Evolutionary conservation across 2,888 invertebrate genomes (phyloP).

Genomic region (Dusona sp.): DNA sequence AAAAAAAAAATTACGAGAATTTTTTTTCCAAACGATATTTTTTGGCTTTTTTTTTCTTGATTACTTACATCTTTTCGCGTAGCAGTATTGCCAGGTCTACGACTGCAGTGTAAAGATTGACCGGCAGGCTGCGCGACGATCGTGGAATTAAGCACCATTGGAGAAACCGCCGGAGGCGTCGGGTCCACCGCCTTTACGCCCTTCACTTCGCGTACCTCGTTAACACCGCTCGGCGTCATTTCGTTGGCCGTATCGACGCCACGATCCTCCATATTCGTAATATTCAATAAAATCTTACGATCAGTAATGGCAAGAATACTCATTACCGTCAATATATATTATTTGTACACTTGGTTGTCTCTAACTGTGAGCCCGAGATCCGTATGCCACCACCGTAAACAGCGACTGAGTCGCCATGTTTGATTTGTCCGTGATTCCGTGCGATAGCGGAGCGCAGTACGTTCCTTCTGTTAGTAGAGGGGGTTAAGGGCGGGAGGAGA

Average conservation of each 20-base stretch:
- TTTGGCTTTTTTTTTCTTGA: background rate
- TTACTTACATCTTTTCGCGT: conserved; percentile 75
- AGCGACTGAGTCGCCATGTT: conserved; percentile 84
- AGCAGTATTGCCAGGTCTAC: conserved; percentile 74
- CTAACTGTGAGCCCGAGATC: conserved; percentile 72
- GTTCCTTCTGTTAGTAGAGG: conserved; percentile 34
- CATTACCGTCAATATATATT: conserved; percentile 85
- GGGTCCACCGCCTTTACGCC: conserved; percentile 83
- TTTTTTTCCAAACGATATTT: background rate
- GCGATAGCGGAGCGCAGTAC: conserved; percentile 66
- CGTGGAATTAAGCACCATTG: conserved; percentile 72
- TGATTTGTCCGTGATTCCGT: conserved; percentile 79
- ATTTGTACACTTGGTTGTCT: conserved; percentile 70
- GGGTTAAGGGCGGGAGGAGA: conserved; percentile 44
- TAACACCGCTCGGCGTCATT: conserved; percentile 73
- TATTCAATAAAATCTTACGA: conserved; percentile 76
- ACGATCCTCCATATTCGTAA: conserved; percentile 79
- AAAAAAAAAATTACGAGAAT: background rate
- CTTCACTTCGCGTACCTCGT: conserved; percentile 74
- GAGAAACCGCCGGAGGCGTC: conserved; percentile 77
- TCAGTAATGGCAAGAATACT: conserved; percentile 78
- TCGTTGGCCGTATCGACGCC: conserved; percentile 70
- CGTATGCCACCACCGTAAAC: conserved; percentile 81
- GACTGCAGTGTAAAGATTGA: conserved; percentile 73
- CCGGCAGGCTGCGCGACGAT: conserved; percentile 80